These are phyloP conservation scores for Drosophila jambulina DNA, from an alignment of 1,140 invertebrate species.

Conservation along the genomic window DNA sequence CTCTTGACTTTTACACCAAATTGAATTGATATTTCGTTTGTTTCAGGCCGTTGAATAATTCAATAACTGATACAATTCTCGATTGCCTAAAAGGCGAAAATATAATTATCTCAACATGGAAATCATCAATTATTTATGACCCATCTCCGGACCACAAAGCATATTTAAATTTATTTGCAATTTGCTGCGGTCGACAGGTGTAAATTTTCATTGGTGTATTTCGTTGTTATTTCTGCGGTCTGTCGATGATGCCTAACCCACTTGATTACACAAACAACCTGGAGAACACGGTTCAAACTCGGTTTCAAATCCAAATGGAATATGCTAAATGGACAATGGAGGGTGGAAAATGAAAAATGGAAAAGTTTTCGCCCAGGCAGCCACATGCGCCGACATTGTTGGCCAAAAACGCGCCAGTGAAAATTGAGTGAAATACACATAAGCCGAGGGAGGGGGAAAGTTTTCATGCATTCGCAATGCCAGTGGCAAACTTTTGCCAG, in stretches of 20 bases:
- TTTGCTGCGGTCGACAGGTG: slow-evolving; percentile 40
- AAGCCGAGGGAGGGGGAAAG: slow-evolving; percentile 29
- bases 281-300: neutral
- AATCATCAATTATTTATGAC: slow-evolving; percentile 48
- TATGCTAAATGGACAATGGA: neutral
- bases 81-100: slow-evolving; percentile 20
- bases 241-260: slow-evolving; percentile 17
- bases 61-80: slow-evolving; percentile 34
- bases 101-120: slow-evolving; percentile 45
- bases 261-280: slow-evolving; percentile 20
- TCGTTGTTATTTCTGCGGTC: slow-evolving; percentile 25
- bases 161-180: slow-evolving; percentile 52
- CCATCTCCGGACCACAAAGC: slow-evolving; percentile 38
- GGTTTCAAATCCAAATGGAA: slow-evolving; percentile 31
- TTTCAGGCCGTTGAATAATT: slow-evolving; percentile 21
- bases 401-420: slow-evolving; percentile 36
- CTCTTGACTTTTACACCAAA: slow-evolving; percentile 4
- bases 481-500: slow-evolving; percentile 28
- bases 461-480: slow-evolving; percentile 43
- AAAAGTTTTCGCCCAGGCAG: slow-evolving; percentile 22
- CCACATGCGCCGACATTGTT: slow-evolving; percentile 33
- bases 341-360: slow-evolving; percentile 14
- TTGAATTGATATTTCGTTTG: slow-evolving; percentile 26
- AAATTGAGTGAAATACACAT: slow-evolving; percentile 38
- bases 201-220: slow-evolving; percentile 36